phyloP scores from a whole-genome alignment of 2,888 invertebrate genomes.

The Sclerodermus sp. region DNA sequence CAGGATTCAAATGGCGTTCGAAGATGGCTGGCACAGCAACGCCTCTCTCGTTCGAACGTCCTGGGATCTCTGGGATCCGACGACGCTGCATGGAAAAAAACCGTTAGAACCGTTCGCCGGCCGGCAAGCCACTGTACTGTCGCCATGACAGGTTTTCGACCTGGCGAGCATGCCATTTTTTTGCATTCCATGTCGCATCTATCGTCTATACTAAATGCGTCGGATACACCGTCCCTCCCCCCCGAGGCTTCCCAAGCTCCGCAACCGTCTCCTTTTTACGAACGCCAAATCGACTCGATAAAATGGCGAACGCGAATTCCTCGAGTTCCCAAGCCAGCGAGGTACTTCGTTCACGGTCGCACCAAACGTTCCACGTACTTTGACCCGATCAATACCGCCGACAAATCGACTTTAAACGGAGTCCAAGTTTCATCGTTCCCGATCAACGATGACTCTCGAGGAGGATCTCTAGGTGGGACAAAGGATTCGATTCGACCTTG shows the following conservation, averaged over 20 bases:
- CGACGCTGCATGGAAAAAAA: slow-evolving; percentile 17
- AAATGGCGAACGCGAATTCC: not conserved
- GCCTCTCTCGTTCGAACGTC: too few relatives aligned
- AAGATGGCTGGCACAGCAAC: slow-evolving; percentile 8
- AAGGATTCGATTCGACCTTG: not conserved
- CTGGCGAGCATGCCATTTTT: slow-evolving; percentile 23
- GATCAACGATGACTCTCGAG: too few relatives aligned
- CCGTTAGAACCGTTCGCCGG: slow-evolving; percentile 34
- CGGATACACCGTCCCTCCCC: too few relatives aligned
- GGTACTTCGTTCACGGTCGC: too few relatives aligned
- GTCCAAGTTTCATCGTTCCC: too few relatives aligned
- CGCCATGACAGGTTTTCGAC: slow-evolving; percentile 43
- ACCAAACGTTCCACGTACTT: too few relatives aligned
- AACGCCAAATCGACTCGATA: not conserved
- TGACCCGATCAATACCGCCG: too few relatives aligned
- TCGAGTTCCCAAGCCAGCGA: too few relatives aligned
- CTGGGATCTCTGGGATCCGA: too few relatives aligned
- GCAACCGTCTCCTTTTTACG: not conserved
- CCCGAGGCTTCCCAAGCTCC: not conserved
- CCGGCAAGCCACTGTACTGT: slow-evolving; percentile 31
- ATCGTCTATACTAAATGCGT: too few relatives aligned
- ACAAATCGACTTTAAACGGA: too few relatives aligned
- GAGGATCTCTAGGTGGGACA: too few relatives aligned
- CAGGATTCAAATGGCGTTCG: not conserved
- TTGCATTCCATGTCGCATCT: slow-evolving; percentile 14